phyloP scores from a whole-genome alignment of 2,888 invertebrate genomes.

The Malacosoma neustria region DNA sequence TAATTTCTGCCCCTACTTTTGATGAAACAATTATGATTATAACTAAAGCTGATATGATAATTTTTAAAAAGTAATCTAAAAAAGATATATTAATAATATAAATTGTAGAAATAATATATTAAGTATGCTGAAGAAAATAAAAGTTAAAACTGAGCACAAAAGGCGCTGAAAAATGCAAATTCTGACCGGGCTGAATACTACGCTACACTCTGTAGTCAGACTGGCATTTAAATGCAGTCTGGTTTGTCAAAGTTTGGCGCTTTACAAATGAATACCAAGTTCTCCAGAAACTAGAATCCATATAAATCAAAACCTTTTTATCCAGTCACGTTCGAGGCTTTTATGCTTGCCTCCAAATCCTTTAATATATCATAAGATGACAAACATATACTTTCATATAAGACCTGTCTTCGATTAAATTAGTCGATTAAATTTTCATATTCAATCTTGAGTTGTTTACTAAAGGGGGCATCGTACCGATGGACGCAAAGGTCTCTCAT shows the following conservation, averaged over 20 bases:
- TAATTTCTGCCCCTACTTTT: too few relatives aligned
- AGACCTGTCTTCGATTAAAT: constrained; percentile 77
- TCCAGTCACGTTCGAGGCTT: too few relatives aligned
- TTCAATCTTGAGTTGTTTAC: constrained; percentile 84
- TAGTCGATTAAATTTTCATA: constrained; percentile 86
- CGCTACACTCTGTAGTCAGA: constrained; percentile 24
- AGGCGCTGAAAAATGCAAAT: constrained; percentile 55
- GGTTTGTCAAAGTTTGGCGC: constrained; percentile 55
- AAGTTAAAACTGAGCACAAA: too few relatives aligned
- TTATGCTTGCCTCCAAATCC: too few relatives aligned
- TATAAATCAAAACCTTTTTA: constrained; percentile 7
- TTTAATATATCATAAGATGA: constrained; percentile 40
- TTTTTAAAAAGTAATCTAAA: too few relatives aligned
- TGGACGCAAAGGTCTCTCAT: constrained; percentile 14
- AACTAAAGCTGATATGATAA: too few relatives aligned
- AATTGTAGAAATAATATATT: too few relatives aligned
- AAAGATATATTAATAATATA: too few relatives aligned
- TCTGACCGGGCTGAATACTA: constrained; percentile 17
- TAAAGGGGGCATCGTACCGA: constrained; percentile 56
- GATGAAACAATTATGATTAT: too few relatives aligned
- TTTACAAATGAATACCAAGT: constrained; percentile 47
- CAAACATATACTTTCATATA: constrained; percentile 22
- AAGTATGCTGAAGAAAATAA: too few relatives aligned
- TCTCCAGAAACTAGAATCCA: constrained; percentile 19
- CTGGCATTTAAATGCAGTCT: constrained; percentile 56